Base-by-base conservation (phyloP, 2,797 vertebrate genomes). In the Thunnus albacares region DNA sequence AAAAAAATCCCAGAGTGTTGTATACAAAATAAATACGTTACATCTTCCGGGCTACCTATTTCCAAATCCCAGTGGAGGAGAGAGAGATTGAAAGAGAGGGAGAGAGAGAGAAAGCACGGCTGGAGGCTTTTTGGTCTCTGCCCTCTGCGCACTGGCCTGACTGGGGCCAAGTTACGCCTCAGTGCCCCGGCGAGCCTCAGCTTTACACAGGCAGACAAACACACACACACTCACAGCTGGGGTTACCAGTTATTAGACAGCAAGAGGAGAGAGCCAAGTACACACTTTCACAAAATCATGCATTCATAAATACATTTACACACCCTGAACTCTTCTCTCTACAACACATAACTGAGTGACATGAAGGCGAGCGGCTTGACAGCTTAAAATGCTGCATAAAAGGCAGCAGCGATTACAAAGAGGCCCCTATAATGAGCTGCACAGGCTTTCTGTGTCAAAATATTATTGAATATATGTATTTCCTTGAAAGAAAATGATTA, bases 141-240 rank as follows among this genome's bases (percentile, higher is more conserved):
- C 94, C 93, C 94, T 92, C 92, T 91, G 94, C 77, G 85, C 93
- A 92, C 90, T 93, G 91, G 94, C 87, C 93, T 96, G 94, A 95
- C 95, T 95, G 94, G 93, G 95, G 93, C 95, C 95, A 95, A 93
- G 95, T 93, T 94, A 92, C 90, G 95, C 95, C 91, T 95, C 93
- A 96, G 90, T 94, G 93, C 91, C 85, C 90, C 85, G 30, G 89
- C 90, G 85, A 94, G 94, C 90, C 90, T 90, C 92, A 91, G 92
- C 93, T 94, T 95, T 94, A 93, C 89, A 92, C 87, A 92, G 89
- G 74, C 89, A 91, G 82, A 90, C 89, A 90, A 88, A 92, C 79
- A 90, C 87, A 87, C 88, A 83, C 90, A 83, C 92, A 86, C 88
- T 85, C 94, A 93, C 91, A 94, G 93, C 91, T 95, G 93, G 93